Percentiles rank a stretch among this genome's conserved stretches.
Conservation (phyloP, 2,888 invertebrate genomes). For the Catocala nupta region DNA sequence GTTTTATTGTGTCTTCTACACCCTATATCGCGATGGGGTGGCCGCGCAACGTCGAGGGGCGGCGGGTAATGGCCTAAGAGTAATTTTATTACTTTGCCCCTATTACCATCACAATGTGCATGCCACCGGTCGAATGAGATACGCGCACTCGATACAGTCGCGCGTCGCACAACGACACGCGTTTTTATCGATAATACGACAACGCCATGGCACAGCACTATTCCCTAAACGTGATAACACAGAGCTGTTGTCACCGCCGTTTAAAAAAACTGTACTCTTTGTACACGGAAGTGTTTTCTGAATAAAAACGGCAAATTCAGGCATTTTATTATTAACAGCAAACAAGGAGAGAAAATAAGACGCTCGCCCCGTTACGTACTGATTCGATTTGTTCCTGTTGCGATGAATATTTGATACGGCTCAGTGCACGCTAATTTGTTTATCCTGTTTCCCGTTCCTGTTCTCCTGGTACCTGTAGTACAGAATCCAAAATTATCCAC, state of each 20-base stretch:
- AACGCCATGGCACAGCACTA: conserved; percentile 45
- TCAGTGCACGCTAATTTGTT: conserved; percentile 87
- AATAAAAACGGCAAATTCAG: conserved; percentile 51
- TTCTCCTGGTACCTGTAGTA: conserved; percentile 67
- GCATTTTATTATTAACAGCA: conserved; percentile 73
- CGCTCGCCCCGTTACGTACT: conserved; percentile 70
- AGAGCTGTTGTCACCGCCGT: conserved; percentile 16
- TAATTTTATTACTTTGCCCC: conserved; percentile 88
- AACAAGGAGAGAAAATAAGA: conserved; percentile 75
- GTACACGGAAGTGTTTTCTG: conserved; percentile 20
- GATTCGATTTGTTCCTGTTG: conserved; percentile 86
- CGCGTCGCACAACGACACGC: conserved; percentile 37
- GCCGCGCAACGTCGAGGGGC: conserved; percentile 67
- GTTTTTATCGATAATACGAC: conserved; percentile 50
- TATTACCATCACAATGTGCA: conserved; percentile 86
- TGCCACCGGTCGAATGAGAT: conserved; percentile 81
- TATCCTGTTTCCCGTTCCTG: conserved; percentile 78
- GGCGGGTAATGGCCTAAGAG: conserved; percentile 86
- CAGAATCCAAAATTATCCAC: conserved; percentile 59
- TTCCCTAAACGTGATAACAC: conserved; percentile 23
- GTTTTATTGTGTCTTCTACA: conserved; percentile 78
- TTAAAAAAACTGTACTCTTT: conserved; percentile 1
- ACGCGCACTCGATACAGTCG: conserved; percentile 58
- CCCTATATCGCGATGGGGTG: conserved; percentile 75
- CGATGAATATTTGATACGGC: conserved; percentile 86